Evolutionary conservation across 2,797 vertebrate species (phyloP).

Genomic region (Tenualosa thibaudeaui): DNA sequence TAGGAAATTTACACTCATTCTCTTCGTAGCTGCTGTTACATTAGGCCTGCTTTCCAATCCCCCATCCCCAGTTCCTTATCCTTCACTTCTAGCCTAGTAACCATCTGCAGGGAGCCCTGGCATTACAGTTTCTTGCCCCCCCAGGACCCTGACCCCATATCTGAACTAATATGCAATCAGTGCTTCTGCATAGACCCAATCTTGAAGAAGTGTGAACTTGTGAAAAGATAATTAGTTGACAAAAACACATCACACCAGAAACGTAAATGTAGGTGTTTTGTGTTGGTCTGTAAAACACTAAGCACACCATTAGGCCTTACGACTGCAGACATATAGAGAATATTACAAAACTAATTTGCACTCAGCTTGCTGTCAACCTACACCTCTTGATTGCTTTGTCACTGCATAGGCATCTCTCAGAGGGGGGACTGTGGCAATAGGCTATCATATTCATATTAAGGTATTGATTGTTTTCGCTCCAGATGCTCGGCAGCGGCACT

Average conservation of each 20-base stretch:
- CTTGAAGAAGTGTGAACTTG: background rate
- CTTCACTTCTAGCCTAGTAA: background rate
- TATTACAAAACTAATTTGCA: background rate
- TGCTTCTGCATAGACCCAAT: background rate
- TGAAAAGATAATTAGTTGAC: background rate
- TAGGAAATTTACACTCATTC: background rate
- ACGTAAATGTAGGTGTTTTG: background rate
- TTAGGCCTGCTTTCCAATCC: background rate
- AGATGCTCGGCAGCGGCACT: background rate
- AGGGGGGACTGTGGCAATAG: background rate
- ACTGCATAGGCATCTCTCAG: background rate
- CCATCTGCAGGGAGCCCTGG: background rate
- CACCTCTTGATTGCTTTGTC: background rate
- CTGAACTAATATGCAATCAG: background rate
- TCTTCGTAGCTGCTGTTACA: background rate
- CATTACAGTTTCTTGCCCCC: too few species aligned
- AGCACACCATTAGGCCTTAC: background rate
- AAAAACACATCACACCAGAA: background rate
- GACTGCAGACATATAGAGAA: background rate
- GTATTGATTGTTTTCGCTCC: background rate
- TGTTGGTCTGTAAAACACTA: background rate
- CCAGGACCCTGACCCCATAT: background rate
- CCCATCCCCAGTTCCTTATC: background rate
- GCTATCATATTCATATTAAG: constrained; percentile 18
- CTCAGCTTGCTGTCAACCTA: background rate